Conservation (phyloP, 1,140 invertebrate genomes). For the Diachasma alloeum region DNA sequence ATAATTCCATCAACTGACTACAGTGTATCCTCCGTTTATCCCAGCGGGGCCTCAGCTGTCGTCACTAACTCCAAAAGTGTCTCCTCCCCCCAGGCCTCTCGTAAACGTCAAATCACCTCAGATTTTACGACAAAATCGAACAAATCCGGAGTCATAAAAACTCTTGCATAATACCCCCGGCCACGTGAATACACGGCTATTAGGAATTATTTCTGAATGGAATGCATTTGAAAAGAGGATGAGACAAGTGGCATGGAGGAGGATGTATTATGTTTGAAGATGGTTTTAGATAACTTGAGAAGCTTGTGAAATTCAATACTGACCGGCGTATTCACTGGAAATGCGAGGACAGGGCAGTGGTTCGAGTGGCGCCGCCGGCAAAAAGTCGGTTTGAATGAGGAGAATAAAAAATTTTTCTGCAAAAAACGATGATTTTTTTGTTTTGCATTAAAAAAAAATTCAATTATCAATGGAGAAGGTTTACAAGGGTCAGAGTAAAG, state of each 20-base stretch:
- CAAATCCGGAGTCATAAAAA: neutral
- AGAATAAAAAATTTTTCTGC: no score
- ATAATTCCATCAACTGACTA: no score
- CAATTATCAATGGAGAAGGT: no score
- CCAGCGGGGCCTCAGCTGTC: neutral
- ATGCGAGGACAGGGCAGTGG: neutral
- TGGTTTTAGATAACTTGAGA: neutral
- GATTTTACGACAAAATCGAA: neutral
- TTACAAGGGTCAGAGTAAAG: no score
- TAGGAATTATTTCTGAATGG: no score
- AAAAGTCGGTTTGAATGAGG: no score
- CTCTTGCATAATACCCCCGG: neutral
- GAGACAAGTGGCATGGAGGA: no score
- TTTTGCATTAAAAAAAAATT: no score
- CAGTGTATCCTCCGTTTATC: neutral
- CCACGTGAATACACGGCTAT: no score
- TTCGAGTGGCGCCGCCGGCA: no score
- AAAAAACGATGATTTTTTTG: no score
- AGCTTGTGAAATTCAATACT: neutral
- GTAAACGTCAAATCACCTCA: neutral
- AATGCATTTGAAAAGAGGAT: no score
- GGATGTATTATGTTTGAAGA: neutral
- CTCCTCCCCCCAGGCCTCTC: neutral
- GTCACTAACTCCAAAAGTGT: neutral
- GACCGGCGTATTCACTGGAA: neutral